Evolutionary conservation across 2,888 invertebrate genomes (phyloP).

Genomic region (Falcaria lacertinaria): DNA sequence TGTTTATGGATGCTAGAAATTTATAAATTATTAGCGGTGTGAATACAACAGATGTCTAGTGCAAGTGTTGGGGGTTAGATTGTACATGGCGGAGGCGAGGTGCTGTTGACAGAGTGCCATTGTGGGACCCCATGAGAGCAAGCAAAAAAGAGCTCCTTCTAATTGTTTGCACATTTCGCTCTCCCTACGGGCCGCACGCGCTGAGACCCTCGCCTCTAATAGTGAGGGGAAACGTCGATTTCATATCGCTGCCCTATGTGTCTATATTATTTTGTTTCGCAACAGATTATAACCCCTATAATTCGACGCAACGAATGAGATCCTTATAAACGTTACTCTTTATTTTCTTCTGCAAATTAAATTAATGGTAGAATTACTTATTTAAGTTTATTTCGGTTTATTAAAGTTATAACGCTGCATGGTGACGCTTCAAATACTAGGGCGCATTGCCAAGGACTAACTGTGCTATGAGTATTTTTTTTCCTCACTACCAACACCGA

Average conservation of each 20-base stretch:
- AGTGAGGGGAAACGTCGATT: constrained; percentile 15
- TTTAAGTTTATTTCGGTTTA: too few species aligned
- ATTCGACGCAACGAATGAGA: too few species aligned
- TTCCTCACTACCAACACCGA: too few species aligned
- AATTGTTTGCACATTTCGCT: constrained; percentile 77
- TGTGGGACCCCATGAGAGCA: constrained; percentile 48
- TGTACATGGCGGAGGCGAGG: constrained; percentile 48
- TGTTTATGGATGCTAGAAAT: constrained; percentile 1
- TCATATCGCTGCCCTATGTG: constrained; percentile 5
- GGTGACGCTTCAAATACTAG: too few species aligned
- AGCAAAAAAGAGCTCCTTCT: constrained; percentile 66
- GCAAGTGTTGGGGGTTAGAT: constrained; percentile 40
- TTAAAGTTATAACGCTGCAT: too few species aligned
- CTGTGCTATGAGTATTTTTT: too few species aligned
- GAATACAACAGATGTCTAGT: constrained; percentile 68
- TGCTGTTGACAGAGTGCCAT: constrained; percentile 67
- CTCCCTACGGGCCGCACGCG: constrained; percentile 43
- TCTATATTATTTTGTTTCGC: constrained; percentile 6
- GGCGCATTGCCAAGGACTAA: too few species aligned
- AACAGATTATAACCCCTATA: constrained; percentile 1
- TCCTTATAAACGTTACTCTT: too few species aligned
- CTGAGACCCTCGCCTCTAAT: constrained; percentile 23
- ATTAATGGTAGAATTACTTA: too few species aligned
- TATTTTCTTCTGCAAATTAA: too few species aligned
- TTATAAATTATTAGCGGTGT: constrained; percentile 39